A percentile compares a stretch with the other conserved stretches of the same genome.
phyloP scores from a whole-genome alignment of 2,797 vertebrate genomes.

The Crotalus adamanteus region DNA sequence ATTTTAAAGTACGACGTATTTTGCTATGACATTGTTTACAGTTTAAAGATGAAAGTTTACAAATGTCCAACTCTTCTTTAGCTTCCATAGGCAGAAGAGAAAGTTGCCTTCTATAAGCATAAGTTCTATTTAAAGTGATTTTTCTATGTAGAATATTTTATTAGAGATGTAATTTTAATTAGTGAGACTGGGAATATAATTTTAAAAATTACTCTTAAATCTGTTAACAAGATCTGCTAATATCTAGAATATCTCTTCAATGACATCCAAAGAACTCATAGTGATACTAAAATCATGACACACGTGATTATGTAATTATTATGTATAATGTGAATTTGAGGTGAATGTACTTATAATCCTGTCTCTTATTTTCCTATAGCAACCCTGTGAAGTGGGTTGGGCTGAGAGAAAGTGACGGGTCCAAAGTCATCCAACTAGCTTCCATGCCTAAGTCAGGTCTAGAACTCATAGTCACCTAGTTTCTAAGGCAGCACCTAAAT shows the following conservation, averaged over 20 bases:
- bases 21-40: not conserved
- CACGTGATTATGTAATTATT: not conserved
- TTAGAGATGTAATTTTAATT: not conserved
- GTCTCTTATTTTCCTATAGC: not conserved
- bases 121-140: not conserved
- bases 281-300: not conserved
- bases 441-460: not conserved
- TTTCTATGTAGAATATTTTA: not conserved
- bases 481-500: not conserved
- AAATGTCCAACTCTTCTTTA: not conserved
- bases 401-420: not conserved
- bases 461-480: too few species aligned
- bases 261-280: not conserved
- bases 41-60: not conserved
- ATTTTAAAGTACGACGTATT: not conserved
- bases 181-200: not conserved
- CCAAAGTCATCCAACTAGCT: not conserved
- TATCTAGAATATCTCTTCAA: not conserved
- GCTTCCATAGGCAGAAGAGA: not conserved
- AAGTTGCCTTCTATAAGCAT: not conserved
- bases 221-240: not conserved
- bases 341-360: not conserved
- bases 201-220: not conserved
- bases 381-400: not conserved
- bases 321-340: not conserved